Conservation (phyloP, 2,113 vertebrate genomes). For the Alligator mississippiensis region DNA sequence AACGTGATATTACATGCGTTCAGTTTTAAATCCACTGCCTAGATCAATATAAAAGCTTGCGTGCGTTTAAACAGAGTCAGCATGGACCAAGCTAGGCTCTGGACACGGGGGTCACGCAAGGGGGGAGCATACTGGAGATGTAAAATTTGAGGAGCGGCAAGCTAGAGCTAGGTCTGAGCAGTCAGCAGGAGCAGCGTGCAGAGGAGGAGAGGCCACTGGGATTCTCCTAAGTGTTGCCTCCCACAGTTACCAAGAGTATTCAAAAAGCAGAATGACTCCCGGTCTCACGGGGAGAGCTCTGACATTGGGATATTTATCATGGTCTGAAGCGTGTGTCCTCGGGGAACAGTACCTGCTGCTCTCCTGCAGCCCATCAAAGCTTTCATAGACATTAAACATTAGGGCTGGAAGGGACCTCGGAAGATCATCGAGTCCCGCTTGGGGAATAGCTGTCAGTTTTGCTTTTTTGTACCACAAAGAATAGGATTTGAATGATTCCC, state of each 20-base stretch:
- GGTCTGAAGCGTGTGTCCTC: rapidly evolving
- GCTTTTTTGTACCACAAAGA: neutral
- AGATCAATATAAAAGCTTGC: neutral
- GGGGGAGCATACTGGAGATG: neutral
- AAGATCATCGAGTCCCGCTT: neutral
- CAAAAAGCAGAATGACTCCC: neutral
- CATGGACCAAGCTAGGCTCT: no score
- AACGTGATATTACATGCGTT: rapidly evolving
- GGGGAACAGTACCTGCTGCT: neutral
- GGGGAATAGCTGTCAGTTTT: neutral
- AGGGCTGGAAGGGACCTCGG: no score
- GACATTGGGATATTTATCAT: neutral
- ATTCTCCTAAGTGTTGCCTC: neutral
- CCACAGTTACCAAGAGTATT: neutral
- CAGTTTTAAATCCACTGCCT: neutral
- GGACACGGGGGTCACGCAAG: no score
- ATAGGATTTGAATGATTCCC: rapidly evolving
- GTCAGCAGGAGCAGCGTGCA: neutral
- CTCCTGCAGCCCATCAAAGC: neutral
- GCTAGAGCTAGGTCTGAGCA: neutral
- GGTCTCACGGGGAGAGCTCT: neutral
- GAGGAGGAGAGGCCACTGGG: neutral
- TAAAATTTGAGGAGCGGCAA: neutral
- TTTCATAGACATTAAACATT: no score
- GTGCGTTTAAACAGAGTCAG: neutral